phyloP scores from a whole-genome alignment of 2,888 invertebrate genomes.

The Rhopalosiphum nymphaeae region DNA sequence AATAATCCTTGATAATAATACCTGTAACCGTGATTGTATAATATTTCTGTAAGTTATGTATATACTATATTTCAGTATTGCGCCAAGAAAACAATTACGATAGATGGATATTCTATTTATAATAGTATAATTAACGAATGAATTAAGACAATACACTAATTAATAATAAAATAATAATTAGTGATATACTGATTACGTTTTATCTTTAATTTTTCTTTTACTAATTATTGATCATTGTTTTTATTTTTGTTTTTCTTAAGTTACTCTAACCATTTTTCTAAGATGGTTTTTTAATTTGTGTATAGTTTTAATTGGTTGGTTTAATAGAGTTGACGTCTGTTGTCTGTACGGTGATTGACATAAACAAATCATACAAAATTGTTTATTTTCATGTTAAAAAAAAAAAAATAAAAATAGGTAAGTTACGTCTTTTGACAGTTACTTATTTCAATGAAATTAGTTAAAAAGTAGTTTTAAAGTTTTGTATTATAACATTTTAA shows the following conservation, averaged over 20 bases:
- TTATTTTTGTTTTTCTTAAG: background rate
- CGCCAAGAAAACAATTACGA: no score
- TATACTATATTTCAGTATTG: no score
- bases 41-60: no score
- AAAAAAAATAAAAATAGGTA: background rate
- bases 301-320: background rate
- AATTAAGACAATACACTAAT: background rate
- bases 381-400: no score
- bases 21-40: no score
- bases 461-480: no score
- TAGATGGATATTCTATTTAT: no score
- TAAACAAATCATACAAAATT: no score
- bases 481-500: background rate
- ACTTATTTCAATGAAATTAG: background rate
- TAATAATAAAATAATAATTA: background rate
- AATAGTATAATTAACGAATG: no score
- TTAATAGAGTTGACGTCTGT: background rate
- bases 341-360: background rate
- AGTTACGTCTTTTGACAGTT: background rate
- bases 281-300: background rate
- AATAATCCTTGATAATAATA: no score
- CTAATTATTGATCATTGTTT: background rate
- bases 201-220: background rate
- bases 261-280: background rate
- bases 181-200: background rate